phyloP scores from a whole-genome alignment of 1,140 invertebrate species.

The Phthorimaea operculella region DNA sequence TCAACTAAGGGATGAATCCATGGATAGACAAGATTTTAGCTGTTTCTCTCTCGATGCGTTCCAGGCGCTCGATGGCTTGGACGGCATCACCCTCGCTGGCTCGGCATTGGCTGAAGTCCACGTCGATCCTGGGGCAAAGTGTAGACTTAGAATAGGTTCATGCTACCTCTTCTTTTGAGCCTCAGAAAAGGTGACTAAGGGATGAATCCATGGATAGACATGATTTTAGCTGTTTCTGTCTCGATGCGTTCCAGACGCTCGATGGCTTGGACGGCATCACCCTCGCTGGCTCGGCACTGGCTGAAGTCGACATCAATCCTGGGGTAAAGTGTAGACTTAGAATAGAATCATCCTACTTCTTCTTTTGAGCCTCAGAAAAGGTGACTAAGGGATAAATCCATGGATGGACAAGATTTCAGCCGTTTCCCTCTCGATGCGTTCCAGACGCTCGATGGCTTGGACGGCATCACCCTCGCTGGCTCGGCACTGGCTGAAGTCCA shows the following conservation, averaged over 20 bases:
- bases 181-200: no score
- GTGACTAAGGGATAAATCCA: no score
- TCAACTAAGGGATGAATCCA: no score
- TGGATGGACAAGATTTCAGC: no score
- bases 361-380: neutral
- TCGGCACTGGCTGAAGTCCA: constrained; percentile 37
- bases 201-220: no score
- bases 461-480: constrained; percentile 35
- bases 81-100: constrained; percentile 35
- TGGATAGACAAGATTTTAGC: no score
- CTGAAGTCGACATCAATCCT: constrained; percentile 40
- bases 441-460: constrained; percentile 41
- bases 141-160: no score
- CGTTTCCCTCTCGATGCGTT: constrained; percentile 55
- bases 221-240: no score
- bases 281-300: constrained; percentile 25
- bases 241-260: constrained; percentile 53
- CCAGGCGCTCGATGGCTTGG: constrained; percentile 41
- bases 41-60: constrained; percentile 54
- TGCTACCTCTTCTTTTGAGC: no score
- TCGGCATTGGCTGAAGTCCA: constrained; percentile 42
- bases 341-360: neutral
- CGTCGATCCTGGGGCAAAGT: constrained; percentile 49
- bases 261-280: constrained; percentile 37
- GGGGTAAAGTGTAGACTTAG: no score